A percentile compares a stretch with the other conserved stretches of the same genome.
These are phyloP conservation scores for Ips typographus DNA, from an alignment of 1,140 invertebrate genomes.

Conservation along the genomic window DNA sequence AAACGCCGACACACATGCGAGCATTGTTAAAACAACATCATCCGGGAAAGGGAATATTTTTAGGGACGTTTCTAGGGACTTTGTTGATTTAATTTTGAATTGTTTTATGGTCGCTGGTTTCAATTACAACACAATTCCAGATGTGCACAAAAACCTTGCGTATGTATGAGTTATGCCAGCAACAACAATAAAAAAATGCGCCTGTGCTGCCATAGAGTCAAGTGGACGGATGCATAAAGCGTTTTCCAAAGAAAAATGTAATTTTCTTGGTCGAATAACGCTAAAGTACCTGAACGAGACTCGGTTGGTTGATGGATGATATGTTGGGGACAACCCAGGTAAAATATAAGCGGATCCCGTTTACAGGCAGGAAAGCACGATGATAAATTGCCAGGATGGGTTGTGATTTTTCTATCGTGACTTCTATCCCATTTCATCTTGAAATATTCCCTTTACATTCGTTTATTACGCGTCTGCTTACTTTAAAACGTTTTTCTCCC, in stretches of 20 bases:
- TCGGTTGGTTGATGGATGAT: slow-evolving; percentile 25
- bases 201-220: no score
- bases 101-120: no score
- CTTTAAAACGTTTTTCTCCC: background rate
- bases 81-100: no score
- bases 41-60: no score
- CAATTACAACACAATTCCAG: no score
- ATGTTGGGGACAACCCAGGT: slow-evolving; percentile 20
- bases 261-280: slow-evolving; percentile 19
- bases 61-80: no score
- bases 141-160: no score
- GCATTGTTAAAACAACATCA: no score
- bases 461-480: slow-evolving; percentile 14
- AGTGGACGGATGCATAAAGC: background rate
- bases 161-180: no score
- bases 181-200: background rate
- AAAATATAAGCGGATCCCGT: slow-evolving; percentile 30
- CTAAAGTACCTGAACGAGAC: slow-evolving; percentile 16
- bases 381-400: slow-evolving; percentile 27
- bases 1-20: no score
- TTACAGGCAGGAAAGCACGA: slow-evolving; percentile 21
- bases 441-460: slow-evolving; percentile 19
- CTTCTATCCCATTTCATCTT: slow-evolving; percentile 24
- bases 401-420: slow-evolving; percentile 26
- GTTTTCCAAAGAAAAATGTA: background rate